Conservation (phyloP, 2,113 vertebrate species). For the Corydoras maculifer region DNA sequence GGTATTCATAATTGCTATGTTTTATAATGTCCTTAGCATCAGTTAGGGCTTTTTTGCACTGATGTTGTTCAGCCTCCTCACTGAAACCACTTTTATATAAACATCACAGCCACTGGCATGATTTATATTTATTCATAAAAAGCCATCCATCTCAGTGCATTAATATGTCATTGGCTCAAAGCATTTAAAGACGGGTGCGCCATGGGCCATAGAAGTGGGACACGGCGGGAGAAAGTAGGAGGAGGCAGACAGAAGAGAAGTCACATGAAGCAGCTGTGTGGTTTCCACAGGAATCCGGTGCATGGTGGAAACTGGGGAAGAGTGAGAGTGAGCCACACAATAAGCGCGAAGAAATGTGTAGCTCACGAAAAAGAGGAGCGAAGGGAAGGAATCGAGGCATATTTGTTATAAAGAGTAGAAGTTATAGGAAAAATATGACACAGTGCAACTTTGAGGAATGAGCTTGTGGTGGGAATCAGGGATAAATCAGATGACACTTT, state of each 20-base stretch:
- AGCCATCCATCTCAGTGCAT: conserved; percentile 36
- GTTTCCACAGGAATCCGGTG: conserved; percentile 50
- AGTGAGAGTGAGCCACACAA: conserved; percentile 21
- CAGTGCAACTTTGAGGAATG: neutral
- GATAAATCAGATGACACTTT: conserved; percentile 21
- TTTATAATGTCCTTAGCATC: conserved; percentile 12
- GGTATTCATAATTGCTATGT: conserved; percentile 12
- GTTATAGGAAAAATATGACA: neutral
- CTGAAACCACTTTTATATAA: conserved; percentile 18
- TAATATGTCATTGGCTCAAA: conserved; percentile 33
- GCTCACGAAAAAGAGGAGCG: neutral
- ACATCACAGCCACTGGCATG: conserved; percentile 17
- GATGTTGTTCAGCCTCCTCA: conserved; percentile 5
- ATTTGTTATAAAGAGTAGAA: neutral
- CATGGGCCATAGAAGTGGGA: neutral
- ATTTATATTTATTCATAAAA: conserved; percentile 20
- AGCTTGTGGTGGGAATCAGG: conserved; percentile 20
- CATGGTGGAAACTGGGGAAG: conserved; percentile 31
- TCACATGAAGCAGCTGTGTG: conserved; percentile 34
- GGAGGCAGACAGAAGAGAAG: conserved; percentile 15
- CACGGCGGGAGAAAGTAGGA: neutral
- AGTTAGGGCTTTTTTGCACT: neutral
- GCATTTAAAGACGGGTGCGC: conserved; percentile 18
- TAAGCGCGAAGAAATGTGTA: neutral
- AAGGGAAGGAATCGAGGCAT: neutral